These are phyloP conservation scores for Vulpes lagopus DNA, from an alignment of 2,113 vertebrate genomes.

Conservation along the genomic window DNA sequence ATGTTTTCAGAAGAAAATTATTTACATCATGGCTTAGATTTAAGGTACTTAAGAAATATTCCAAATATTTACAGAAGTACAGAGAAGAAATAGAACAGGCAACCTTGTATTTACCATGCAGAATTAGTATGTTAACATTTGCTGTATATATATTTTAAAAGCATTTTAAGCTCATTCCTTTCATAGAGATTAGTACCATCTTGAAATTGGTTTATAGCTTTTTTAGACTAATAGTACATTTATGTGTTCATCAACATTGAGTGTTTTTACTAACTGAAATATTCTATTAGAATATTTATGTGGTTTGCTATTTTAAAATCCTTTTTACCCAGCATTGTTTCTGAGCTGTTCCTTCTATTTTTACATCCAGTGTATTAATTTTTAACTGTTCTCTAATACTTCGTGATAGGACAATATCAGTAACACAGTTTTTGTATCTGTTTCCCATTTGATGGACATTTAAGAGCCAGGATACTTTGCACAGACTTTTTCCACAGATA, in stretches of 20 bases:
- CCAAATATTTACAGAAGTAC: background rate
- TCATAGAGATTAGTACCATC: background rate
- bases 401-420: background rate
- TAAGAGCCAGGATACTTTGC: background rate
- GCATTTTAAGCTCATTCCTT: background rate
- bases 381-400: slow-evolving; percentile 40
- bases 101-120: background rate
- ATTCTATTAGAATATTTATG: background rate
- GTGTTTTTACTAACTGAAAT: slow-evolving; percentile 24
- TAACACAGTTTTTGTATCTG: background rate
- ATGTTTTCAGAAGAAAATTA: background rate
- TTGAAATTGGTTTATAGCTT: slow-evolving; percentile 11
- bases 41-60: slow-evolving; percentile 31
- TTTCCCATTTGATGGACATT: background rate
- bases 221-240: background rate
- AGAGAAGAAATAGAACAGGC: background rate
- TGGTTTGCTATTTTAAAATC: background rate
- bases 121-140: background rate
- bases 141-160: background rate
- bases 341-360: background rate
- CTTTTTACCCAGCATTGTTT: background rate
- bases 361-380: background rate
- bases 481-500: background rate
- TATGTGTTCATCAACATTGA: background rate
- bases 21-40: slow-evolving; percentile 5